Percentiles rank a stretch among this genome's conserved stretches.
These are phyloP conservation scores for Sebastes trivittatus DNA, from an alignment of 2,797 vertebrate species.

Conservation along the genomic window DNA sequence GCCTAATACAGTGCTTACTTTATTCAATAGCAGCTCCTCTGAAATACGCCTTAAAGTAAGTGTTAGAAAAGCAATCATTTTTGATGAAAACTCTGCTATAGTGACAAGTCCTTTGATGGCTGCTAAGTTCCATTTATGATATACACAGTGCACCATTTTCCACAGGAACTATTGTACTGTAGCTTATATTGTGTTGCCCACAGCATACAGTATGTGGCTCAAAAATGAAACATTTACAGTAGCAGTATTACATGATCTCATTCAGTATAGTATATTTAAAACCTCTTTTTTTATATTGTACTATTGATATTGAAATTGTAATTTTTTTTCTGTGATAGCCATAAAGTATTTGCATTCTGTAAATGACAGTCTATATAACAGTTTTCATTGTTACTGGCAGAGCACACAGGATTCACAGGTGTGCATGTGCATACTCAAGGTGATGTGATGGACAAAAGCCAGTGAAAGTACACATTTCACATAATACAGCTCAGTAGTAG, in stretches of 20 bases:
- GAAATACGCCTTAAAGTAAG: conserved; percentile 12
- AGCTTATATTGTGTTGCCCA: not conserved
- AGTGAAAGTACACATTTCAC: not conserved
- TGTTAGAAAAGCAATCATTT: conserved; percentile 12
- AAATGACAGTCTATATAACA: not conserved
- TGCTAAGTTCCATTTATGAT: conserved; percentile 16
- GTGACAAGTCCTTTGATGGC: conserved; percentile 12
- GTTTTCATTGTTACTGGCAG: not conserved
- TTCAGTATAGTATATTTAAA: not conserved
- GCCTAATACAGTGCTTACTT: conserved; percentile 14
- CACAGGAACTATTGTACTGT: not conserved
- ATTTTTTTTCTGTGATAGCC: not conserved
- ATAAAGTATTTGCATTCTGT: not conserved
- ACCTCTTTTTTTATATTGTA: not conserved
- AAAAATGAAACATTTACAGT: not conserved
- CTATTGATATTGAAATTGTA: not conserved
- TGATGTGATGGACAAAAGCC: not conserved
- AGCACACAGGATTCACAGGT: not conserved
- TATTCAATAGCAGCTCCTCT: conserved; percentile 7
- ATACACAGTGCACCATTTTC: not conserved
- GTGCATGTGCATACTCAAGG: not conserved
- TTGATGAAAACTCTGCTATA: conserved; percentile 11
- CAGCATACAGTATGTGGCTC: not conserved
- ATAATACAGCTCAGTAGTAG: not conserved
- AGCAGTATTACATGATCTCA: not conserved